Evolutionary conservation across 2,888 invertebrate species (phyloP).

Genomic region (Apodemia hepburni): DNA sequence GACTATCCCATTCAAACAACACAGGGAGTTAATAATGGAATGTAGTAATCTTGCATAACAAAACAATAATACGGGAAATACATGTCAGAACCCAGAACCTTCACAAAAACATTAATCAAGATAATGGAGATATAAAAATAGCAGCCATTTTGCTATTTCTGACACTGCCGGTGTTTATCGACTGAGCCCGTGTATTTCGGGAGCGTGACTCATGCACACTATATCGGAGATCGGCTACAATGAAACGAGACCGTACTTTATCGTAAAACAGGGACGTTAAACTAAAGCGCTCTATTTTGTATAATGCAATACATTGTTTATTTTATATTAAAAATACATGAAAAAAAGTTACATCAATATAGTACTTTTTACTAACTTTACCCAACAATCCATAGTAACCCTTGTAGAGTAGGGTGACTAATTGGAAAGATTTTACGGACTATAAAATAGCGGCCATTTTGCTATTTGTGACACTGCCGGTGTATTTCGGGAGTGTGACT

Average conservation of each 20-base stretch:
- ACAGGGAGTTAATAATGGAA: no score
- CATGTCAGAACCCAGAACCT: not conserved
- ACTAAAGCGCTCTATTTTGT: no score
- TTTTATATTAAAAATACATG: no score
- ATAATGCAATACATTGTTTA: no score
- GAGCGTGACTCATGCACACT: conserved; percentile 2
- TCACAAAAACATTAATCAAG: conserved; percentile 9
- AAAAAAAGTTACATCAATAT: no score
- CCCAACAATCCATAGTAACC: no score
- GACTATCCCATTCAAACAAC: no score
- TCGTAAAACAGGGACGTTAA: not conserved
- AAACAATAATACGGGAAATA: not conserved
- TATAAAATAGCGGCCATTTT: not conserved
- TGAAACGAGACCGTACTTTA: conserved; percentile 1
- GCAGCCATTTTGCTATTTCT: not conserved
- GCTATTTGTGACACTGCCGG: conserved; percentile 5
- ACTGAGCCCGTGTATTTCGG: conserved; percentile 1
- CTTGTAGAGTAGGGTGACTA: no score
- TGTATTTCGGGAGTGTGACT: conserved; percentile 5
- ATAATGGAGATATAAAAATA: conserved; percentile 5
- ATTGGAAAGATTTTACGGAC: no score
- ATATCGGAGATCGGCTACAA: conserved; percentile 13
- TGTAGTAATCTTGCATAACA: not conserved
- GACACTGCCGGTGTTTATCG: conserved; percentile 6
- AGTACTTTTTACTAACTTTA: no score